Evolutionary conservation across 1,140 invertebrate species (phyloP).

Genomic region (Saccostrea glomerata): DNA sequence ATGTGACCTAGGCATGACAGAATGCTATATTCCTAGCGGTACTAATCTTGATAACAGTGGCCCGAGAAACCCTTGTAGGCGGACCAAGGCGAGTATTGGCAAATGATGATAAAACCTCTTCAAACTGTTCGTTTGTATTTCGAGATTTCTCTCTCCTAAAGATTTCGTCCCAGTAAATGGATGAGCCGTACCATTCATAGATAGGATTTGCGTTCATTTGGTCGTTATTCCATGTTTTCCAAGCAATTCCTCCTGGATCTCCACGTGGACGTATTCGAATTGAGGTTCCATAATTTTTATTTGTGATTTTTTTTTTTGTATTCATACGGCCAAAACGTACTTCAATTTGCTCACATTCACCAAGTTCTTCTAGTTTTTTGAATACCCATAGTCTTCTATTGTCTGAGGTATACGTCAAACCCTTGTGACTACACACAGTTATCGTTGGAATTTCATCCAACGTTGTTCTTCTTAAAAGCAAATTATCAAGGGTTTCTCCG

Average conservation of each 20-base stretch:
- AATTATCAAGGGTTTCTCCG: conserved; percentile 49
- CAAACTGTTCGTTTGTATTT: too few relatives aligned
- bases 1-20: too few relatives aligned
- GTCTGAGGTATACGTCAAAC: conserved; percentile 38
- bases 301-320: conserved; percentile 45
- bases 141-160: too few relatives aligned
- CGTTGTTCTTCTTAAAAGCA: background rate
- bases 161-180: too few relatives aligned
- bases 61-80: too few relatives aligned
- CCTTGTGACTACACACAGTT: background rate
- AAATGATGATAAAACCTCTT: too few relatives aligned
- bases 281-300: conserved; percentile 4
- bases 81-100: too few relatives aligned
- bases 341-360: conserved; percentile 15
- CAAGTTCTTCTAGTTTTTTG: conserved; percentile 25
- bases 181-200: too few relatives aligned
- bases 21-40: too few relatives aligned
- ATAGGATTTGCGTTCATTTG: too few relatives aligned
- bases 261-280: conserved; percentile 39
- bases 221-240: background rate
- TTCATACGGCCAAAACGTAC: background rate
- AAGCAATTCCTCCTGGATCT: conserved; percentile 41
- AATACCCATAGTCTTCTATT: conserved; percentile 53
- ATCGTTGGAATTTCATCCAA: conserved; percentile 35
- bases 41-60: too few relatives aligned